Conservation (phyloP, 2,797 vertebrate species). For the Pangasius macronema region DNA sequence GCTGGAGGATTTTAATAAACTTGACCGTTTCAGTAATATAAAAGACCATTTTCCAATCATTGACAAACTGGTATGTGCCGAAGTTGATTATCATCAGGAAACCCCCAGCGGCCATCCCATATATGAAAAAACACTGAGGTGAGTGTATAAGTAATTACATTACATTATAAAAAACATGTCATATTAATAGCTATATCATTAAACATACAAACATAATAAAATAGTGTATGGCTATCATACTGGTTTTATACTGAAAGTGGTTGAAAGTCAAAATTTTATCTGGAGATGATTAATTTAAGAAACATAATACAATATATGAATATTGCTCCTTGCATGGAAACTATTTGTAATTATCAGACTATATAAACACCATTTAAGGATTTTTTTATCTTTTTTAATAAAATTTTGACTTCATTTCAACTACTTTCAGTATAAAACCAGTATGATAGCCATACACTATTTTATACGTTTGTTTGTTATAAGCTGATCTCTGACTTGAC, state of each 20-base stretch:
- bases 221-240: neutral
- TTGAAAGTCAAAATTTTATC: neutral
- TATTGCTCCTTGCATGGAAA: neutral
- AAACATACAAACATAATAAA: neutral
- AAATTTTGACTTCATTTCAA: too few species aligned
- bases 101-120: neutral
- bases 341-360: neutral
- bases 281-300: neutral
- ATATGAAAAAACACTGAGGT: neutral
- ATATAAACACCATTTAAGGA: neutral
- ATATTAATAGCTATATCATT: neutral
- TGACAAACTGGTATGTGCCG: conserved; percentile 21
- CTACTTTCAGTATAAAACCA: too few species aligned
- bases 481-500: neutral
- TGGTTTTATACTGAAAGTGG: neutral
- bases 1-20: neutral
- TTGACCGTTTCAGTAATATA: neutral
- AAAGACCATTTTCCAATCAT: conserved; percentile 11
- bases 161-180: neutral
- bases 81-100: neutral
- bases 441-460: too few species aligned
- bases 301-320: neutral
- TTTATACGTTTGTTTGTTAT: neutral
- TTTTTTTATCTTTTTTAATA: too few species aligned
- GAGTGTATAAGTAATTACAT: neutral